These are phyloP conservation scores for Doryteuthis pealeii DNA, from an alignment of 1,140 invertebrate genomes.

Conservation along the genomic window DNA sequence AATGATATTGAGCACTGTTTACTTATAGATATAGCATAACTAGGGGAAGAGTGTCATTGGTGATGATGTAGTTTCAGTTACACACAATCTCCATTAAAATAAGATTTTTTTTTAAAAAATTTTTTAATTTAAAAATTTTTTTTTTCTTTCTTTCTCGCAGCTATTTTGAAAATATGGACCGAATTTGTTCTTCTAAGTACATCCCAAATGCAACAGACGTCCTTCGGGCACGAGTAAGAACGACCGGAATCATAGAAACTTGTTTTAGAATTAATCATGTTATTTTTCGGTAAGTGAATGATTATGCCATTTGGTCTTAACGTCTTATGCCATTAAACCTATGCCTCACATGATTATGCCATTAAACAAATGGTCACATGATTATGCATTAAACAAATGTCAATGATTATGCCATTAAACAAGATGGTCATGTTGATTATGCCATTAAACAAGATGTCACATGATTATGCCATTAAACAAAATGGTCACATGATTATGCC, in stretches of 20 bases:
- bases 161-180: constrained; percentile 73
- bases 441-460: too few species aligned
- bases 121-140: not conserved
- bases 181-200: constrained; percentile 64
- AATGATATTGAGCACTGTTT: too few species aligned
- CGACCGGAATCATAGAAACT: constrained; percentile 57
- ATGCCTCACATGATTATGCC: not conserved
- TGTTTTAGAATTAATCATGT: constrained; percentile 52
- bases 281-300: constrained; percentile 62
- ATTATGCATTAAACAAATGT: too few species aligned
- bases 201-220: constrained; percentile 52
- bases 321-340: not conserved
- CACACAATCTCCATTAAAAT: too few species aligned
- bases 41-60: too few species aligned
- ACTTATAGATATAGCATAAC: too few species aligned
- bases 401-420: too few species aligned
- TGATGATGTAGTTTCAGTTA: too few species aligned
- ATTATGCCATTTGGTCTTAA: not conserved
- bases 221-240: constrained; percentile 54
- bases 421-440: too few species aligned
- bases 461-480: too few species aligned
- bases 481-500: too few species aligned
- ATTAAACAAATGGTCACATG: not conserved
- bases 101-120: too few species aligned
- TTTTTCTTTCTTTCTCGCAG: constrained; percentile 48